phyloP scores from a whole-genome alignment of 1,140 invertebrate species.

The Oscheius sp. region DNA sequence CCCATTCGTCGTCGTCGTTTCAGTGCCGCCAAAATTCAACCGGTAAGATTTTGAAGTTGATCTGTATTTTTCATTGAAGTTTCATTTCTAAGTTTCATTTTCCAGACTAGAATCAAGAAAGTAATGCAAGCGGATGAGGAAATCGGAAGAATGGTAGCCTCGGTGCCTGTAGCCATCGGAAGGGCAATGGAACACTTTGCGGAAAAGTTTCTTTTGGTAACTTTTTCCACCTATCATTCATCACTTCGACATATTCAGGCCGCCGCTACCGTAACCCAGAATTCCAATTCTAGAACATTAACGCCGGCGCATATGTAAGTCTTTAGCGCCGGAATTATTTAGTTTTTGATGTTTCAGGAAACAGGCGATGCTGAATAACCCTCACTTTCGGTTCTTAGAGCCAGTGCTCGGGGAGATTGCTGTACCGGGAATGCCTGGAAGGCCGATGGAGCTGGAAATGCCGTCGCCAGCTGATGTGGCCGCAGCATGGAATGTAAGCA shows the following conservation, averaged over 20 bases:
- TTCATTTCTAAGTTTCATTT: conserved; percentile 31
- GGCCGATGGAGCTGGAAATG: neutral
- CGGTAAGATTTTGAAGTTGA: too few species aligned
- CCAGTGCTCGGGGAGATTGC: conserved; percentile 42
- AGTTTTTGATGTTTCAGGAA: conserved; percentile 39
- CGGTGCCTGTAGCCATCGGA: conserved; percentile 58
- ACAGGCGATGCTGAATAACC: conserved; percentile 42
- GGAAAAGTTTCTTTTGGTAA: conserved; percentile 51
- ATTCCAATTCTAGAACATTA: conserved; percentile 44
- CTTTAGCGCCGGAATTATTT: conserved; percentile 13
- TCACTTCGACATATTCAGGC: neutral
- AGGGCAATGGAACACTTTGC: conserved; percentile 61
- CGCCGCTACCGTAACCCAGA: conserved; percentile 8
- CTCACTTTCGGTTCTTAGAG: conserved; percentile 50
- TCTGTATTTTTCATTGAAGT: conserved; percentile 31
- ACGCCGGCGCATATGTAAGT: conserved; percentile 56
- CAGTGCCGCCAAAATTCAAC: conserved; percentile 57
- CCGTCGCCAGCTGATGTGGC: neutral
- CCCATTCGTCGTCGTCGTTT: conserved; percentile 56
- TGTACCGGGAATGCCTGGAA: neutral
- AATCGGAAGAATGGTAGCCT: conserved; percentile 60
- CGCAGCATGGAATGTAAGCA: neutral
- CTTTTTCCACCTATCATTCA: neutral
- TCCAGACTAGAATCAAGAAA: conserved; percentile 57
- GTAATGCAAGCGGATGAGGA: conserved; percentile 61